Evolutionary conservation across 2,797 vertebrate genomes (phyloP).

Genomic region (Neosilurus hyrtlii): DNA sequence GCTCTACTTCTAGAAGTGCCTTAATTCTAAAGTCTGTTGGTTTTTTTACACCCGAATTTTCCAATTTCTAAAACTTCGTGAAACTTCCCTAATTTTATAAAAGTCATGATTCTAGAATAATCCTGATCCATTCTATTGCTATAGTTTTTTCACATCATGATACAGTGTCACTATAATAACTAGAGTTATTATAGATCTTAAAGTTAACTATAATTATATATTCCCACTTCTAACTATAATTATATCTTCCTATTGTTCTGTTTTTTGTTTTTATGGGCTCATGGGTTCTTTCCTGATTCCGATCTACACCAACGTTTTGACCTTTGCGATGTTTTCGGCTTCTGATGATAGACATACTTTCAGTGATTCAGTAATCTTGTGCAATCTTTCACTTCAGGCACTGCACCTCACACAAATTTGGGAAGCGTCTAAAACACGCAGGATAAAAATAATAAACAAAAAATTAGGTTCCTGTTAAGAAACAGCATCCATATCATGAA

Average conservation of each 20-base stretch:
- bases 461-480: not conserved
- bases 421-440: not conserved
- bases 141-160: not conserved
- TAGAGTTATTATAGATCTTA: too few species aligned
- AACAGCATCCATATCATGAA: not conserved
- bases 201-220: not conserved
- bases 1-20: not conserved
- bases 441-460: not conserved
- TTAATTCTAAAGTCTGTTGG: too few species aligned
- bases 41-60: not conserved
- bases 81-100: not conserved
- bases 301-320: not conserved
- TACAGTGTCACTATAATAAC: not conserved
- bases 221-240: too few species aligned
- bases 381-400: not conserved
- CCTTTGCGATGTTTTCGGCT: not conserved
- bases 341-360: not conserved
- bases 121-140: not conserved
- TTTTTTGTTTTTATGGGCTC: not conserved
- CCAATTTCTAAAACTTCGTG: not conserved
- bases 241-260: not conserved
- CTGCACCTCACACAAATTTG: not conserved
- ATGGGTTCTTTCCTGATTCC: not conserved
- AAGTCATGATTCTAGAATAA: not conserved
- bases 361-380: not conserved